Evolutionary conservation across 1,140 invertebrate species (phyloP).

Genomic region (Euschistus heros): DNA sequence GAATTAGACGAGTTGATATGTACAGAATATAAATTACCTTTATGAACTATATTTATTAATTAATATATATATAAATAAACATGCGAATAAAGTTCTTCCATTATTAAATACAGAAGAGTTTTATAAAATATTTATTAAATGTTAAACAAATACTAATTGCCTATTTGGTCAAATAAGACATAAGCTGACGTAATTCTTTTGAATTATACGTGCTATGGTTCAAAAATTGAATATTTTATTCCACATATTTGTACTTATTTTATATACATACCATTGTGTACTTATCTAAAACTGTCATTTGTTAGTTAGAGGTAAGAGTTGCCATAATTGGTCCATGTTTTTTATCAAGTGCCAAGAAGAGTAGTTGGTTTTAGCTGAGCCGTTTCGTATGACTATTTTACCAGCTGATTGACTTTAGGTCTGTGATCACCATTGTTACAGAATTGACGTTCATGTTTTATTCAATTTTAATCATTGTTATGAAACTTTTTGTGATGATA

Average conservation of each 20-base stretch:
- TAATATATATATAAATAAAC: neutral
- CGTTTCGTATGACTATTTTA: neutral
- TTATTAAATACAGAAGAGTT: neutral
- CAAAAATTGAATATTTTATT: neutral
- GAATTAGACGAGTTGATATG: constrained; percentile 9
- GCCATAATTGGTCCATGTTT: neutral
- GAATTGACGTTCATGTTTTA: neutral
- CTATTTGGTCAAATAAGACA: neutral
- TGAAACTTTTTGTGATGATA: neutral
- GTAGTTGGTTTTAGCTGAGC: neutral
- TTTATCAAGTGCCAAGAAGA: constrained; percentile 9
- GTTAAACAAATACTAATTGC: neutral
- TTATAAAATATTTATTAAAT: neutral
- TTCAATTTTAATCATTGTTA: constrained; percentile 10
- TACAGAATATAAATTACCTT: constrained; percentile 9
- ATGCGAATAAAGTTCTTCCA: constrained; percentile 7
- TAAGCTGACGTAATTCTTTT: neutral
- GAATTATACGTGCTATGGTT: neutral
- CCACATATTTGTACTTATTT: constrained; percentile 8
- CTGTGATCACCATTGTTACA: constrained; percentile 2
- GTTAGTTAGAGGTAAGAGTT: neutral
- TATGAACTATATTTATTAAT: neutral
- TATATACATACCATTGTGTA: constrained; percentile 2
- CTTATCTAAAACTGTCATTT: neutral
- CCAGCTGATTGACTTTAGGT: neutral